Evolutionary conservation across 2,888 invertebrate genomes (phyloP), one percentile per base, ranked within the genome.

Genomic region (Frankliniella intonsa): DNA sequence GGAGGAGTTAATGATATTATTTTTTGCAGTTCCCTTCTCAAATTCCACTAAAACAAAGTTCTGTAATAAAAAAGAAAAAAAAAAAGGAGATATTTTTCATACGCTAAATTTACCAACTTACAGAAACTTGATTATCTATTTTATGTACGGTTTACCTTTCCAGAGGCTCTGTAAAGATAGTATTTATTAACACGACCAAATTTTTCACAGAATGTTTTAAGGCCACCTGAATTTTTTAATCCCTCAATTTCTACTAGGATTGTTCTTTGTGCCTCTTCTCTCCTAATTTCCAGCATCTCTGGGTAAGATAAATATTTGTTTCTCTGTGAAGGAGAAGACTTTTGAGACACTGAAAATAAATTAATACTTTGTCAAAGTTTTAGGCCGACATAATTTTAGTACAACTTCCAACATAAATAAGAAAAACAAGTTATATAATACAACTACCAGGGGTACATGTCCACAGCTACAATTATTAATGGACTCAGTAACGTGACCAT

Each of bases 31-130:
- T 85, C 89, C 88, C 17, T 90, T 88, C 7, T 88, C 88, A 87
- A 93, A 95, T 88, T 96, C 95, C 81, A 95, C 89, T 62, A 95
- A 89, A 87, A 95, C 92, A 86, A 94, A 95, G 87, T 94, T 92
- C 92, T 94, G 88, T 81, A 87, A 87, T 82, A 83, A 83, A 5
- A 76, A 25, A 25, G 22, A 22, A 69, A 11, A 9, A 7, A 10
- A 25, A 25, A 25, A 9, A 12, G 10, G 25, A 1, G 22, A 10
- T 25, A 25, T n/a, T 7, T 76, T 22, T 22, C 7, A 69, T 22
- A 10, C 11, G 11, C 22, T 9, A 22, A 69, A 22, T 10, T 22
- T 7, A 8, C n/a, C 10, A 22, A 12, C n/a, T 7, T 0, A 0
- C 10, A 76, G 12, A 25, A 9, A 76, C 0, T 11, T n/a, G 7